A percentile compares a stretch with the other conserved stretches of the same genome.
These are phyloP conservation scores for Eudemis profundana DNA, from an alignment of 2,888 invertebrate genomes.

Conservation along the genomic window DNA sequence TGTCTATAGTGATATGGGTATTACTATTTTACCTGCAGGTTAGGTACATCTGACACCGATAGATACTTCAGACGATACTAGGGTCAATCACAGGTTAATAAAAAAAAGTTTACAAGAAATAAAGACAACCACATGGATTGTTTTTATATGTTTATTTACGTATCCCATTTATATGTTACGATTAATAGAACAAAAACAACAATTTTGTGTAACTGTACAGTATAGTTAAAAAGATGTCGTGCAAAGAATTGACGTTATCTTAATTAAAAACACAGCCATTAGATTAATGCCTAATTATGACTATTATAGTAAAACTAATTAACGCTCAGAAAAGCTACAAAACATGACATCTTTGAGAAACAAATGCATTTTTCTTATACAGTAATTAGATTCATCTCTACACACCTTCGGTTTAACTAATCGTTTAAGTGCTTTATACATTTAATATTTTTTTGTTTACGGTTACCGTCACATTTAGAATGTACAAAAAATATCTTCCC, in stretches of 20 bases:
- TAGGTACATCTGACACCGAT: too few species aligned
- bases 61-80: too few species aligned
- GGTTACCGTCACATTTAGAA: conserved; percentile 48
- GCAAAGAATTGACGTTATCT: conserved; percentile 84
- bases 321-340: conserved; percentile 56
- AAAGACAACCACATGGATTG: conserved; percentile 21
- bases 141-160: conserved; percentile 78
- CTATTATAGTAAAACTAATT: conserved; percentile 59
- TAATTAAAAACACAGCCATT: conserved; percentile 84
- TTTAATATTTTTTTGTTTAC: conserved; percentile 20
- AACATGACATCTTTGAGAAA: conserved; percentile 52
- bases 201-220: conserved; percentile 74
- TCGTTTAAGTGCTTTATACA: conserved; percentile 44
- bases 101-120: not conserved
- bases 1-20: too few species aligned
- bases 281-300: conserved; percentile 72
- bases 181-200: conserved; percentile 69
- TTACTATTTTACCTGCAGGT: too few species aligned
- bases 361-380: conserved; percentile 48
- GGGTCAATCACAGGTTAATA: too few species aligned
- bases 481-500: conserved; percentile 67
- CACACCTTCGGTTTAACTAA: conserved; percentile 35
- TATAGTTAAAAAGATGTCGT: conserved; percentile 77
- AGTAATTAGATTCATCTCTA: conserved; percentile 27
- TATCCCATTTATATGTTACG: conserved; percentile 78